Base-by-base conservation (phyloP, 2,797 vertebrate genomes). In the Spea hammondii region DNA sequence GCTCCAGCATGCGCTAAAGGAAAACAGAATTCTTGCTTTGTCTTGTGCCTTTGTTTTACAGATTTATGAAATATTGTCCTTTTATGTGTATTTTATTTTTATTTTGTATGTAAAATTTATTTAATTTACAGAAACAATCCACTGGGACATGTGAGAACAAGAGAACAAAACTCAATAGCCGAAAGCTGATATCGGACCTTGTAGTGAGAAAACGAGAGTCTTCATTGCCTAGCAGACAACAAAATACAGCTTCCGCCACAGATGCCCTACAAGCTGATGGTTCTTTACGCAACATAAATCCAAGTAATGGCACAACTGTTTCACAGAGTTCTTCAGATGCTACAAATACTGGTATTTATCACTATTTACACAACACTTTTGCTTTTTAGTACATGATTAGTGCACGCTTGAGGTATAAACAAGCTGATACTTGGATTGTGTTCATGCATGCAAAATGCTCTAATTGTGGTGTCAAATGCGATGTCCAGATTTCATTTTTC, bases 81-180 rank as follows among this genome's bases (percentile, higher is more conserved):
- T 11, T 7, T 53, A 11, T 53, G 51, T 53, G 51, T 53, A 7
- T 11, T 51, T 51, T 10, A 51, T 51, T 11, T 32, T 32, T 32
- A 3, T 32, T 32, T 32, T 57, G 5, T 57, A 5, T 57, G 55
- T 57, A 57, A 57, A 32, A 10, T 1, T 11, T 57, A 13, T 4
- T 4, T 57, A 6, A 11, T 32, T 14, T 3, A 62, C 59, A 62
- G 59, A 95, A 84, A 83, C 86, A 82, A 13, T 95, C 92, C 83
- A 76, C 72, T 0, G 95, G 96, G 85, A 92, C 88, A 85, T 96
- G 94, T 94, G 96, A 96, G 83, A 87, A 84, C 32, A 95, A 95
- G 0, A 90, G 95, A 0, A 93, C 95, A 12, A 90, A 87, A 0
- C 70, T 94, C 66, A 88, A 90, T 1, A 84, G 65, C 79, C 87